Conservation (phyloP, 2,888 invertebrate species). For the Mesorhabditis belari region DNA sequence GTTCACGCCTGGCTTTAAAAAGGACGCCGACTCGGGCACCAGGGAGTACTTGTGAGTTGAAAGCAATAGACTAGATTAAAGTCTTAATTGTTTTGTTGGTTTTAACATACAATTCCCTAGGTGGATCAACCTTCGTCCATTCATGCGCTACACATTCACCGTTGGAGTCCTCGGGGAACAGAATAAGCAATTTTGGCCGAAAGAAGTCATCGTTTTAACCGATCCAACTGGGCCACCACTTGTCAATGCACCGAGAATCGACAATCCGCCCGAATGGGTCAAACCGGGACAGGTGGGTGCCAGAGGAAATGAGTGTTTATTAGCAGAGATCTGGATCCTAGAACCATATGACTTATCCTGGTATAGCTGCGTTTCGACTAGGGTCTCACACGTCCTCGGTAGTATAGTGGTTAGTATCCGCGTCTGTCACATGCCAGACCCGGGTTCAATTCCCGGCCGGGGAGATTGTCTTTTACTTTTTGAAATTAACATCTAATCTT, state of each 20-base stretch:
- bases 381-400: too few relatives aligned
- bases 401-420: constrained; percentile 44
- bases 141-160: constrained; percentile 47
- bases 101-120: neutral
- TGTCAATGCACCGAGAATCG: constrained; percentile 40
- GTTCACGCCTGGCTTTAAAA: constrained; percentile 42
- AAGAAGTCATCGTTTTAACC: constrained; percentile 36
- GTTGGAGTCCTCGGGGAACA: constrained; percentile 42
- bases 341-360: too few relatives aligned
- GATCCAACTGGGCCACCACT: constrained; percentile 47
- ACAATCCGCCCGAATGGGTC: constrained; percentile 13
- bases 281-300: constrained; percentile 25
- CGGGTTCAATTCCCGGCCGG: constrained; percentile 45
- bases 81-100: too few relatives aligned
- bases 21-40: constrained; percentile 24
- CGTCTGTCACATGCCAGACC: constrained; percentile 43
- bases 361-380: too few relatives aligned
- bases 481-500: too few relatives aligned
- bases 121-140: constrained; percentile 41
- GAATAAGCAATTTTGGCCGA: constrained; percentile 42
- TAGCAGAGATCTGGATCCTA: too few relatives aligned
- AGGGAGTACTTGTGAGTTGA: constrained; percentile 22
- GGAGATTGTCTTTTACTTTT: too few relatives aligned
- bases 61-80: too few relatives aligned
- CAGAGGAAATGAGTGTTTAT: neutral